Evolutionary conservation across 2,888 invertebrate genomes (phyloP).

Genomic region (Drosophila koepferae): DNA sequence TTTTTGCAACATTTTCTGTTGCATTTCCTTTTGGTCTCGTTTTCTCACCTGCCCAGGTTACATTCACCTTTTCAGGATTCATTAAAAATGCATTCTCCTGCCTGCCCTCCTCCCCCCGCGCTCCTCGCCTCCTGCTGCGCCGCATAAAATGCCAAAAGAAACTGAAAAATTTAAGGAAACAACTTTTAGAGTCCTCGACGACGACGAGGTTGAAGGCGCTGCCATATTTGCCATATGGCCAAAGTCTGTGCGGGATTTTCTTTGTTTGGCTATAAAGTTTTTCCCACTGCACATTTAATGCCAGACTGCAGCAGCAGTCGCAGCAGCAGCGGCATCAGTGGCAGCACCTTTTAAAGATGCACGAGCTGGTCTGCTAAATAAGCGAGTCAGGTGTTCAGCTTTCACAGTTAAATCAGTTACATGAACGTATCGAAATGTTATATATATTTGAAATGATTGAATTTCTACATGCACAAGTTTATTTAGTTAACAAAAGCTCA

Average conservation of each 20-base stretch:
- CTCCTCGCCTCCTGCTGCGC: constrained; percentile 35
- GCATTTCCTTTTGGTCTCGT: constrained; percentile 50
- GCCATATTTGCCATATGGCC: constrained; percentile 65
- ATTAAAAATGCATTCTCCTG: constrained; percentile 68
- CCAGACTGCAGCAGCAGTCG: constrained; percentile 16
- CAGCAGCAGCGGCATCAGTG: constrained; percentile 14
- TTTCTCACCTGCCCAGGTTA: constrained; percentile 51
- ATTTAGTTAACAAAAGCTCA: no score
- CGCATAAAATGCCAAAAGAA: constrained; percentile 45
- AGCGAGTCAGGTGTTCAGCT: background rate
- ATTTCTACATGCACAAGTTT: background rate
- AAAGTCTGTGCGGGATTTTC: constrained; percentile 51
- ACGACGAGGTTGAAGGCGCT: constrained; percentile 19
- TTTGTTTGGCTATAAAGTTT: constrained; percentile 39
- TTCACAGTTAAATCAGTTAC: constrained; percentile 9
- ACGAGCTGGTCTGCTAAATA: constrained; percentile 7
- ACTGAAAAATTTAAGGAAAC: constrained; percentile 53
- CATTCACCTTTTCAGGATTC: constrained; percentile 67
- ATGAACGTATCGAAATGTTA: background rate
- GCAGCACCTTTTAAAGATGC: constrained; percentile 41
- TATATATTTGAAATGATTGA: background rate
- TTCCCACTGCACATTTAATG: constrained; percentile 10
- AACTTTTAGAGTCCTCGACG: constrained; percentile 38
- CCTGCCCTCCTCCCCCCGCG: background rate
- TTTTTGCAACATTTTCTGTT: constrained; percentile 66